These are phyloP conservation scores for Lophius piscatorius DNA, from an alignment of 2,113 vertebrate species.

Conservation along the genomic window DNA sequence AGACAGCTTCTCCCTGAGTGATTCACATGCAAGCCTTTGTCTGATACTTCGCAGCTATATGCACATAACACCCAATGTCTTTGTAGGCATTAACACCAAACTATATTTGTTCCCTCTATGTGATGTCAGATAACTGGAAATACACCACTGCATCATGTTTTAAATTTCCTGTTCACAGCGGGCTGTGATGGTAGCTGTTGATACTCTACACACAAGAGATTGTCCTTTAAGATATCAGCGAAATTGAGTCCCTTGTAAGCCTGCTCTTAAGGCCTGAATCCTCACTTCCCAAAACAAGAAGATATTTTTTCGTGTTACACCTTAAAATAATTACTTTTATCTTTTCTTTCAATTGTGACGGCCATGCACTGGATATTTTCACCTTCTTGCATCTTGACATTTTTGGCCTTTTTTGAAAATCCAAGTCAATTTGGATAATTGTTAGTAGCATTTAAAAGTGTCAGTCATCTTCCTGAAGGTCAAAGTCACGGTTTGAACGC, in stretches of 20 bases:
- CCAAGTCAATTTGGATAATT: slow-evolving; percentile 42
- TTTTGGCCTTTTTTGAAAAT: slow-evolving; percentile 40
- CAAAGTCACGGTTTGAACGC: slow-evolving; percentile 3
- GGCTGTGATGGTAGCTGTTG: slow-evolving; percentile 18
- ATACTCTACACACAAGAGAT: slow-evolving; percentile 19
- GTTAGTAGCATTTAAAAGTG: slow-evolving; percentile 30
- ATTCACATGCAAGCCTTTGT: background rate
- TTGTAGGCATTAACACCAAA: background rate
- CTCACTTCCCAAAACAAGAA: background rate
- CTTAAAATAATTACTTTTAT: background rate
- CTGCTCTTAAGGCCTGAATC: background rate
- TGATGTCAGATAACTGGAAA: background rate
- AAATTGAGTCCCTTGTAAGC: slow-evolving; percentile 13
- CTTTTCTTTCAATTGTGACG: background rate
- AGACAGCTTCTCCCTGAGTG: slow-evolving; percentile 1
- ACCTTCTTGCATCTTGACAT: slow-evolving; percentile 30
- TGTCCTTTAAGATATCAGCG: slow-evolving; percentile 12
- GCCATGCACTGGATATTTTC: slow-evolving; percentile 3
- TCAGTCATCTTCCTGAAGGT: slow-evolving; percentile 35
- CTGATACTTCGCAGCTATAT: background rate
- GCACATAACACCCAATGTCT: slow-evolving; percentile 3
- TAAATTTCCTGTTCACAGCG: slow-evolving; percentile 46
- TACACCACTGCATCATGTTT: slow-evolving; percentile 35
- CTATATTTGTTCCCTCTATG: slow-evolving; percentile 2
- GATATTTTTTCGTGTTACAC: slow-evolving; percentile 11